Percentiles rank a stretch among this genome's conserved stretches.
phyloP scores from a whole-genome alignment of 1,140 invertebrate species.

The Phymorhynchus buccinoides region DNA sequence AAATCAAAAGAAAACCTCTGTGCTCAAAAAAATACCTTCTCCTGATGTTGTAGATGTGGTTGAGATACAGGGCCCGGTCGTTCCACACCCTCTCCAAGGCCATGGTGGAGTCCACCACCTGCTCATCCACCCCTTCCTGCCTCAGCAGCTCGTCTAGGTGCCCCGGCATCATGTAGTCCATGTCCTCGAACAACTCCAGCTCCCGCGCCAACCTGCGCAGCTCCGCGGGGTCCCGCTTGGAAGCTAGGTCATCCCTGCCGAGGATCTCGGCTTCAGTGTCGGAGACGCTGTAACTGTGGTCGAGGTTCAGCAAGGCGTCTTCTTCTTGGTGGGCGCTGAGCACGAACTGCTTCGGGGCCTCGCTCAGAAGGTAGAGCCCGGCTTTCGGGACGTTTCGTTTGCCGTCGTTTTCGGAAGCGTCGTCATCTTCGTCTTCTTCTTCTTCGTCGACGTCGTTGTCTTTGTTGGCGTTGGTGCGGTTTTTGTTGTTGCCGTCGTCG shows the following conservation, averaged over 20 bases:
- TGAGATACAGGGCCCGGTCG: constrained; percentile 26
- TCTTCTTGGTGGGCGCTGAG: constrained; percentile 24
- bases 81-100: constrained; percentile 14
- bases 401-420: background rate
- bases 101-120: constrained; percentile 32
- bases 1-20: too few species aligned
- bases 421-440: background rate
- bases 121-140: constrained; percentile 29
- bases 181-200: constrained; percentile 24
- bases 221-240: background rate
- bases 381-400: background rate
- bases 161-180: constrained; percentile 33
- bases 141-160: constrained; percentile 35
- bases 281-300: background rate
- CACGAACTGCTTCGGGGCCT: constrained; percentile 30
- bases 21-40: constrained; percentile 21
- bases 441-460: background rate
- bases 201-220: constrained; percentile 15
- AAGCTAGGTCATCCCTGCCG: background rate
- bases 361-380: constrained; percentile 1
- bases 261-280: background rate
- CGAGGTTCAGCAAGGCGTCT: background rate
- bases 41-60: constrained; percentile 35
- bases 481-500: too few species aligned
- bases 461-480: too few species aligned